Evolutionary conservation across 2,888 invertebrate genomes (phyloP).

Genomic region (Drosophila picticornis): DNA sequence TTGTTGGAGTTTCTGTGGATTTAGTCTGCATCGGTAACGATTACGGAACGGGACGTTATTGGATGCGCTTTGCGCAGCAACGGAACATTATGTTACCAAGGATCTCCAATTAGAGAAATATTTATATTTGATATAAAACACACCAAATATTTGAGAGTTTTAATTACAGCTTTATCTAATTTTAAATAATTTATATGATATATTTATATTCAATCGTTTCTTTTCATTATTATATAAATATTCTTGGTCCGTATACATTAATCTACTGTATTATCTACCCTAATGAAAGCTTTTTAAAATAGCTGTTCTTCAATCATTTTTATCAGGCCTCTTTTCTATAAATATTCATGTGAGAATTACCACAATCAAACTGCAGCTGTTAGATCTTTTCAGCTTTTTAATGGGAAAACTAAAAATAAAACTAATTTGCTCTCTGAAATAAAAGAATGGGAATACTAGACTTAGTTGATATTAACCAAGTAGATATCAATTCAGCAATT

Average conservation of each 20-base stretch:
- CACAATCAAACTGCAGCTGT: background rate
- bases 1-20: slow-evolving; percentile 36
- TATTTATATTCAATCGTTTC: too few relatives aligned
- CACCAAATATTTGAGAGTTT: background rate
- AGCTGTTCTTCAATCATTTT: background rate
- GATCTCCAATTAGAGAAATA: background rate
- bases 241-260: background rate
- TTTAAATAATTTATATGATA: background rate
- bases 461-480: background rate
- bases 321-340: background rate
- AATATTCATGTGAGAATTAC: background rate
- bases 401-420: background rate
- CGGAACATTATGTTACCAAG: background rate
- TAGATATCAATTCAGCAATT: background rate
- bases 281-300: background rate
- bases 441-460: background rate
- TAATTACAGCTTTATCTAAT: background rate
- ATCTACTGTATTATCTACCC: background rate
- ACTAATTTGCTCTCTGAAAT: background rate
- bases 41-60: slow-evolving; percentile 48
- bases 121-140: background rate
- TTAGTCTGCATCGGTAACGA: slow-evolving; percentile 55
- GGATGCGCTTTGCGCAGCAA: slow-evolving; percentile 6
- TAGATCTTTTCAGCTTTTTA: background rate
- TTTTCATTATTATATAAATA: background rate